Conservation (phyloP, 2,888 invertebrate species). For the Heteropelma amictum region DNA sequence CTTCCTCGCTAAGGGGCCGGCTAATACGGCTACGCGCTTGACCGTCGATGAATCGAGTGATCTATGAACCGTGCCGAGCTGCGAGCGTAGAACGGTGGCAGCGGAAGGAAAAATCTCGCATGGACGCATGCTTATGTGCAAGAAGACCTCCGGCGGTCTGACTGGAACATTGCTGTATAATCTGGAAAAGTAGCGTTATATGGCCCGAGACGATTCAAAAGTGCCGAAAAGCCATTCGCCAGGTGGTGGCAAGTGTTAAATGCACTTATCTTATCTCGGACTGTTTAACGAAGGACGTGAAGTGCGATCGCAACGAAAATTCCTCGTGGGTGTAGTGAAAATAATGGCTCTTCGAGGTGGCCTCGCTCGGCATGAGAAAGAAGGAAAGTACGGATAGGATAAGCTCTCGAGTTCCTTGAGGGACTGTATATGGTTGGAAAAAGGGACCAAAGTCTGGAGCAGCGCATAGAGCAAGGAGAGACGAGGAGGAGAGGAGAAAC, state of each 20-base stretch:
- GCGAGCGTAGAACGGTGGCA: slow-evolving; percentile 22
- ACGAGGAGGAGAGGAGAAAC: slow-evolving; percentile 9
- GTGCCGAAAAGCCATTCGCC: slow-evolving; percentile 48
- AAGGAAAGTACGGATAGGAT: slow-evolving; percentile 1
- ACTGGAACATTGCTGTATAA: slow-evolving; percentile 20
- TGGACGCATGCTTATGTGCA: slow-evolving; percentile 12
- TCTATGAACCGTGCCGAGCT: no score
- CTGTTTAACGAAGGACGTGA: slow-evolving; percentile 52
- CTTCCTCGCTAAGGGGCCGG: background rate
- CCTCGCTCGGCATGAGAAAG: background rate
- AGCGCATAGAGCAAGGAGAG: slow-evolving; percentile 5
- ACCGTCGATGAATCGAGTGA: slow-evolving; percentile 1
- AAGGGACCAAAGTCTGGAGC: slow-evolving; percentile 6
- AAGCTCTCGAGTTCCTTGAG: slow-evolving; percentile 6
- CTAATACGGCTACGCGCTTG: slow-evolving; percentile 29
- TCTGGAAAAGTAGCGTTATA: slow-evolving; percentile 50
- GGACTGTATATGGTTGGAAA: background rate
- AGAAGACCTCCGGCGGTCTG: slow-evolving; percentile 12
- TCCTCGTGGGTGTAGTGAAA: slow-evolving; percentile 51
- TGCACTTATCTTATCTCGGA: slow-evolving; percentile 53
- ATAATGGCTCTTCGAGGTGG: slow-evolving; percentile 30
- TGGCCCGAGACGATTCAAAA: slow-evolving; percentile 38
- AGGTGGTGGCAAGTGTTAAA: slow-evolving; percentile 57
- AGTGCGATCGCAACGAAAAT: slow-evolving; percentile 49
- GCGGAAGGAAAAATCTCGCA: background rate